Conservation (phyloP, 1,140 invertebrate species). For the Platorchestia sp. region DNA sequence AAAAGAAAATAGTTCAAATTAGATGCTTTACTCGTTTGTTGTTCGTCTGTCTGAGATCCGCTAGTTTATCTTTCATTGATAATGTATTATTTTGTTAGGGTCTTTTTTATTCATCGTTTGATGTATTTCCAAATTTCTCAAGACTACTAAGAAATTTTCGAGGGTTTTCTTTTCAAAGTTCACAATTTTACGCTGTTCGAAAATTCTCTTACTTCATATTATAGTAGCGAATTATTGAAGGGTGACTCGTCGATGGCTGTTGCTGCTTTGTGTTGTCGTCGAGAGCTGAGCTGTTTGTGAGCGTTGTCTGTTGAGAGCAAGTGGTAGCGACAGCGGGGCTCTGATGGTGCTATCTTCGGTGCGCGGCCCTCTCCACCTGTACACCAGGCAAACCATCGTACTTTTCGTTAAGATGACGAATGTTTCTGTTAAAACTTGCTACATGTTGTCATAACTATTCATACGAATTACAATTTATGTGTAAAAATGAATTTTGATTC, state of each 20-base stretch:
- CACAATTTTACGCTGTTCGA: not conserved
- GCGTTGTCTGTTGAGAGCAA: not conserved
- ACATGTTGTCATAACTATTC: slow-evolving; percentile 55
- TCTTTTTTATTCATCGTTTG: not conserved
- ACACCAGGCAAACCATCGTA: not conserved
- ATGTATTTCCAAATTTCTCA: not conserved
- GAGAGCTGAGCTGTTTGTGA: not conserved
- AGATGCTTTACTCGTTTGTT: not conserved
- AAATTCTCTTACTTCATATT: not conserved
- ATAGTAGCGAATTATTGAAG: not conserved
- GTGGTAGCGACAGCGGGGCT: not conserved
- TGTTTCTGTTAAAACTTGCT: slow-evolving; percentile 55
- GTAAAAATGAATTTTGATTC: slow-evolving; percentile 16
- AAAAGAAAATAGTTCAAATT: not conserved
- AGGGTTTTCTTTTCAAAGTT: not conserved
- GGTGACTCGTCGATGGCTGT: not conserved
- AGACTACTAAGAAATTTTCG: not conserved
- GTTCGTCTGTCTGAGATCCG: not conserved
- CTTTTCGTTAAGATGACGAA: slow-evolving; percentile 9
- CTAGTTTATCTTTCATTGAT: not conserved
- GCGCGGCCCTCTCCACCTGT: not conserved
- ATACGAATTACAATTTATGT: slow-evolving; percentile 55
- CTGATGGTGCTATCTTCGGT: not conserved
- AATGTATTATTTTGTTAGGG: not conserved
- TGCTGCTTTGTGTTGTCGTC: not conserved